A percentile compares a stretch with the other conserved stretches of the same genome.
These are phyloP conservation scores for Cerastis leucographa DNA, from an alignment of 2,888 invertebrate genomes.

Conservation along the genomic window DNA sequence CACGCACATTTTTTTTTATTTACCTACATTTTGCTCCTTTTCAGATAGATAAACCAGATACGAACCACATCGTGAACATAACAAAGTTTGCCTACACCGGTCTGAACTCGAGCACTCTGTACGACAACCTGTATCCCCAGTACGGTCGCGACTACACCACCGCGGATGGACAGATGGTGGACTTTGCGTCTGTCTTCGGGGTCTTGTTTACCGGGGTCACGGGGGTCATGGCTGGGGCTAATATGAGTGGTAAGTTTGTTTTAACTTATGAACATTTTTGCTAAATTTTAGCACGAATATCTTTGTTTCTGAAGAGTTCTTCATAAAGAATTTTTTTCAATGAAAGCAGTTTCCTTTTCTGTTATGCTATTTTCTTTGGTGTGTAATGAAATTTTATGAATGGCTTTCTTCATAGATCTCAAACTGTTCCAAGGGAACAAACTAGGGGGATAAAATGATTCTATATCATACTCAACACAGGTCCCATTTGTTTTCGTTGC, in stretches of 20 bases:
- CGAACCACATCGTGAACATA: slow-evolving; percentile 91
- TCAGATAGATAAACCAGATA: slow-evolving; percentile 94
- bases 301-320: too few relatives aligned
- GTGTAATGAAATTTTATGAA: too few relatives aligned
- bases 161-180: slow-evolving; percentile 91
- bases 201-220: slow-evolving; percentile 99
- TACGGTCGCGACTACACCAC: slow-evolving; percentile 95
- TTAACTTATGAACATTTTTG: too few relatives aligned
- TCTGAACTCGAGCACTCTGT: slow-evolving; percentile 93
- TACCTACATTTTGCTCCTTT: not conserved
- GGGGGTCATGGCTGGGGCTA: slow-evolving; percentile 99
- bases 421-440: too few relatives aligned
- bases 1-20: not conserved
- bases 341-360: too few relatives aligned
- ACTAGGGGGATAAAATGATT: too few relatives aligned
- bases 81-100: slow-evolving; percentile 94
- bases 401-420: too few relatives aligned
- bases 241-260: slow-evolving; percentile 95
- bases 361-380: too few relatives aligned
- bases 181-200: slow-evolving; percentile 98
- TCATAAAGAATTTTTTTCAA: too few relatives aligned
- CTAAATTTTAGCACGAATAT: too few relatives aligned
- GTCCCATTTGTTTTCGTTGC: too few relatives aligned
- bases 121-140: slow-evolving; percentile 94
- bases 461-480: too few relatives aligned